Evolutionary conservation across 1,140 invertebrate genomes (phyloP), one percentile per base, ranked within the genome.

Genomic region (Dendroctonus ponderosae): DNA sequence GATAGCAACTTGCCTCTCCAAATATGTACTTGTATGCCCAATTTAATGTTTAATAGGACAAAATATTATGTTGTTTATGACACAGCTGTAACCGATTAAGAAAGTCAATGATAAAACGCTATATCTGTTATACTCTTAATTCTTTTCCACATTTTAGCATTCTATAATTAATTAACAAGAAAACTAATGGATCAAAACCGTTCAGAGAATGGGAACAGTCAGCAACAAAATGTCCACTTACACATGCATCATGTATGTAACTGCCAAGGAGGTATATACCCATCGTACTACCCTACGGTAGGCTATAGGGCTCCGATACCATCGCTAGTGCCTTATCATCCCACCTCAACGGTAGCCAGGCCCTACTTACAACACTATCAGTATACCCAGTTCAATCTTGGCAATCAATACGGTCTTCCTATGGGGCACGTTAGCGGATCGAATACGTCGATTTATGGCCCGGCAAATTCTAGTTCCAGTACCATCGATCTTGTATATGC

Each of bases 301-400:
- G 69, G 67, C 26, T 70, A 68, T 42, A 51, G 71, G 41, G 70
- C 53, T n/a, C 67, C 62, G 8, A 53, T 68, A 41, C 70, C 67
- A 4, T 66, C 66, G 8, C 59, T 70, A 44, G 61, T 70, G 9
- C 66, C 72, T 9, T 70, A 72, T 50, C 42, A 51, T 42, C 64
- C 70, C 5, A 69, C 72, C 3, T 71, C 69, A n/a, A 66, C 75
- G 7, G 62, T 75, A 5, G 65, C 73, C 0, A 66, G 75, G 50
- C 76, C 75, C 0, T 76, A 74, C 51, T 51, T 77, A n/a, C 75
- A 76, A 46, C 76, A 77, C 52, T 77, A 77, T 44, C 76, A 77
- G 64, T 77, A 76, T 66, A 77, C 76, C 0, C 75, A 76, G 63
- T 75, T 71, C 56, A 76, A 77, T 63, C 65, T 77, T 40, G 74